phyloP scores from a whole-genome alignment of 2,797 vertebrate genomes.

The Hydrolagus colliei region DNA sequence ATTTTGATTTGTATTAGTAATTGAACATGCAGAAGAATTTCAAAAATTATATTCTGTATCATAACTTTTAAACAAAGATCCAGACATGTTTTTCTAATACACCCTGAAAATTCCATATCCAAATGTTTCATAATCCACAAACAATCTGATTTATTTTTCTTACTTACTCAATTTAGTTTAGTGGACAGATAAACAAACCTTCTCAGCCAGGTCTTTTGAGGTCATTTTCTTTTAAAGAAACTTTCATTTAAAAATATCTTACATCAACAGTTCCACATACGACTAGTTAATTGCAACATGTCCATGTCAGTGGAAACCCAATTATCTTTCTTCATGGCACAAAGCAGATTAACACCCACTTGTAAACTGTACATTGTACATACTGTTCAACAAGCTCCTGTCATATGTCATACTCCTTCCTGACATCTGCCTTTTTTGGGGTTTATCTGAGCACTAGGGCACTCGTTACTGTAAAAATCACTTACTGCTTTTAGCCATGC shows the following conservation, averaged over 20 bases:
- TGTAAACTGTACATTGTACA: background rate
- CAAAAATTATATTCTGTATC: no score
- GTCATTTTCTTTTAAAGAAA: background rate
- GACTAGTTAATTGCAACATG: background rate
- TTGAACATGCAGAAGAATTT: no score
- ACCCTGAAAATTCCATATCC: background rate
- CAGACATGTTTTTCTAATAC: no score
- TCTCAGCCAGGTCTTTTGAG: background rate
- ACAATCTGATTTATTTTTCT: background rate
- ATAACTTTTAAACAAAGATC: no score
- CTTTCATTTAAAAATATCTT: background rate
- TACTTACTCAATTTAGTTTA: background rate
- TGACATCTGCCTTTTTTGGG: conserved; percentile 45
- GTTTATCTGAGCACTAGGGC: conserved; percentile 48
- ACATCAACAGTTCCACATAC: background rate
- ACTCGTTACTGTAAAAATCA: conserved; percentile 50
- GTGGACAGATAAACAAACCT: background rate
- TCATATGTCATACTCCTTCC: conserved; percentile 33
- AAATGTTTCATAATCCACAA: background rate
- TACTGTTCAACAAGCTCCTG: conserved; percentile 32
- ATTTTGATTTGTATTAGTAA: no score
- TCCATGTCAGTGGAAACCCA: background rate
- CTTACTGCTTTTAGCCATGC: conserved; percentile 61
- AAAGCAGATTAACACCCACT: background rate
- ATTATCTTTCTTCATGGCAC: background rate